These are phyloP conservation scores for Panzeria rudis DNA, from an alignment of 2,888 invertebrate species.

Conservation along the genomic window DNA sequence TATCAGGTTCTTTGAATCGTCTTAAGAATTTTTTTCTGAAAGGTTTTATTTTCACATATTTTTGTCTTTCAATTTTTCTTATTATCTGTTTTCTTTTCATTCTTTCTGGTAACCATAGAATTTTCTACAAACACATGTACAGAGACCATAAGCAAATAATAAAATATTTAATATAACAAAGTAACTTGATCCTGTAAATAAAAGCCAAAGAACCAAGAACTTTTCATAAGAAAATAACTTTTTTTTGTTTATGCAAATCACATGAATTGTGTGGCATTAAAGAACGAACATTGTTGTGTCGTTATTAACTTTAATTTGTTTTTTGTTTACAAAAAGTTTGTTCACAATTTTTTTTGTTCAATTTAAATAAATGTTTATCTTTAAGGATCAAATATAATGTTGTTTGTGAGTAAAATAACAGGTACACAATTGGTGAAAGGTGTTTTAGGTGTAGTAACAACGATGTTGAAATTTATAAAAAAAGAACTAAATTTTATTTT, in stretches of 20 bases:
- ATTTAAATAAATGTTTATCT: neutral
- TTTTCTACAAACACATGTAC: neutral
- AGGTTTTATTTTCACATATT: neutral
- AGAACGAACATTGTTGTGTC: neutral
- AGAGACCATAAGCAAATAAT: neutral
- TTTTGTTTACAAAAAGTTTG: neutral
- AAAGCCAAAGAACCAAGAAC: neutral
- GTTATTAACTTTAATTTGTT: neutral
- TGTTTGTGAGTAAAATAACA: neutral
- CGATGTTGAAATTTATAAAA: too few species aligned
- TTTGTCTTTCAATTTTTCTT: neutral
- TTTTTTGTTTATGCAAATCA: constrained; percentile 17
- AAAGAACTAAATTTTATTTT: too few species aligned
- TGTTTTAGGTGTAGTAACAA: too few species aligned
- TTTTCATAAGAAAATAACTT: neutral
- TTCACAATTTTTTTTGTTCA: neutral
- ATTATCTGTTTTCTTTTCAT: neutral
- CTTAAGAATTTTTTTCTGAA: constrained; percentile 1
- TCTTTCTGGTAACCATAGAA: constrained; percentile 22
- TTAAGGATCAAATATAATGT: neutral
- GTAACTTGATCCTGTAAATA: constrained; percentile 18
- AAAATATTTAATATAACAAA: constrained; percentile 36
- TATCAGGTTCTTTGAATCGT: neutral
- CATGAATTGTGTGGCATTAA: neutral
- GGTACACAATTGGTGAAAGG: neutral